These are phyloP conservation scores for Drosophila tsacasi DNA, from an alignment of 1,140 invertebrate species.

Conservation along the genomic window DNA sequence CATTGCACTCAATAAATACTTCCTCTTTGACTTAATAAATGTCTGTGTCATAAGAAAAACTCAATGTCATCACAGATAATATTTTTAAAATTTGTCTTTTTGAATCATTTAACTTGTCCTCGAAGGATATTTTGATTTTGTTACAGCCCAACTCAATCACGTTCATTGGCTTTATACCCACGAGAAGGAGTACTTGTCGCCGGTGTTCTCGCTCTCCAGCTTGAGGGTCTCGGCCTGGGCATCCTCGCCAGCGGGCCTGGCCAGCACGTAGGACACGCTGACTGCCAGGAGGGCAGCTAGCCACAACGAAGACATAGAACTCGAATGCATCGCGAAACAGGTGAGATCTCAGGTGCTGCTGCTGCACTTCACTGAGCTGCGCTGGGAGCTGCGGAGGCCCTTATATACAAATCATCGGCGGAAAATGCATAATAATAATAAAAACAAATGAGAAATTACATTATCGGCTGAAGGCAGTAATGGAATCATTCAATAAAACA, in stretches of 20 bases:
- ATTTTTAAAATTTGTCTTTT: neutral
- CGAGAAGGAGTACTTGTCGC: slow-evolving; percentile 84
- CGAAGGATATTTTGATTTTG: neutral
- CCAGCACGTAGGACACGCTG: slow-evolving; percentile 22
- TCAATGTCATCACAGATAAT: neutral
- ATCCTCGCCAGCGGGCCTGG: slow-evolving; percentile 52
- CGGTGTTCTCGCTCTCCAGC: slow-evolving; percentile 86
- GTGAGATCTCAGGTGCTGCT: neutral
- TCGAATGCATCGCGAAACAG: slow-evolving; percentile 28
- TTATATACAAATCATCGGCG: slow-evolving; percentile 60
- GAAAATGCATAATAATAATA: slow-evolving; percentile 52
- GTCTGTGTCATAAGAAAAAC: too few relatives aligned
- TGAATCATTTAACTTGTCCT: neutral
- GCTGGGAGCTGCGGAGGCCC: slow-evolving; percentile 7
- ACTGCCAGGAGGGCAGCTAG: slow-evolving; percentile 44
- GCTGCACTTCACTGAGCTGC: slow-evolving; percentile 59
- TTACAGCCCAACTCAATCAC: neutral
- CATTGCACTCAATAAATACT: neutral
- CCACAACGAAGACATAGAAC: slow-evolving; percentile 32
- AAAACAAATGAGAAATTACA: slow-evolving; percentile 40
- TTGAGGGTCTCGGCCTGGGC: slow-evolving; percentile 78
- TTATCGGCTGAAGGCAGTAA: slow-evolving; percentile 33
- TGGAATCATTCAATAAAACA: slow-evolving; percentile 65
- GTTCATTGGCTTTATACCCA: slow-evolving; percentile 74
- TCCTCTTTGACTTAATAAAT: neutral